Base-by-base conservation (phyloP, 2,888 invertebrate species). In the Acrocera orbiculus region DNA sequence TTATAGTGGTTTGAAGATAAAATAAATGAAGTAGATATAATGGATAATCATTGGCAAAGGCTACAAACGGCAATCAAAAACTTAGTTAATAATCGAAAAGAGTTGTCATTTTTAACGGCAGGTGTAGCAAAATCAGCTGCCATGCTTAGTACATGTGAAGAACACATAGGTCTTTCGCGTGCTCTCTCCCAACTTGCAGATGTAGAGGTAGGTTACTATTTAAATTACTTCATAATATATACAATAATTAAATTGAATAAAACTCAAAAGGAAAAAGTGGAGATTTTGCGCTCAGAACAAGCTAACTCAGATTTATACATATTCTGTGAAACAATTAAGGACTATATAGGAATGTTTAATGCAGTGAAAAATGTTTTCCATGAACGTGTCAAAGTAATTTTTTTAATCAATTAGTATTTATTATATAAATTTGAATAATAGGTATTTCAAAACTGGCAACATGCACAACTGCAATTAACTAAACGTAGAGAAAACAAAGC, bases 1-100 rank as follows among this genome's bases (percentile, higher is more conserved):
- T n/a, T n/a, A 15, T 49, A 93, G 87, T 98, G 98, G 98, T 98
- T 98, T 64, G 95, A 96, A 57, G 95, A 98, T 57, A 90, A 90
- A 51, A 76, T 82, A 16, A 70, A 75, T 5, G 89, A 92, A 57
- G 74, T 96, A 26, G 95, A 96, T 52, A 79, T 78, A 23, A 64
- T 96, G 16, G 95, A 98, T 55, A 67, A 70, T 13, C 87, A 92
- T 52, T 65, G 96, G 36, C 73, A 86, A 27, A 85, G 89, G 45
- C 64, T 95, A 32, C 83, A 83, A 56, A 66, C 73, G 19, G 85
- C 86, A 44, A 76, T 93, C 38, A 95, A 93, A 57, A 70, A 80
- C 2, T 69, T 96, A 44, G 89, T 89, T 10, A 66, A 70, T 27
- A 82, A 90, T 53, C 70, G 96, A 34, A 77, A 80, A 46, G 92